A percentile compares a stretch with the other conserved stretches of the same genome.
These are phyloP conservation scores for Aporophyla nigra DNA, from an alignment of 2,888 invertebrate species.

Conservation along the genomic window DNA sequence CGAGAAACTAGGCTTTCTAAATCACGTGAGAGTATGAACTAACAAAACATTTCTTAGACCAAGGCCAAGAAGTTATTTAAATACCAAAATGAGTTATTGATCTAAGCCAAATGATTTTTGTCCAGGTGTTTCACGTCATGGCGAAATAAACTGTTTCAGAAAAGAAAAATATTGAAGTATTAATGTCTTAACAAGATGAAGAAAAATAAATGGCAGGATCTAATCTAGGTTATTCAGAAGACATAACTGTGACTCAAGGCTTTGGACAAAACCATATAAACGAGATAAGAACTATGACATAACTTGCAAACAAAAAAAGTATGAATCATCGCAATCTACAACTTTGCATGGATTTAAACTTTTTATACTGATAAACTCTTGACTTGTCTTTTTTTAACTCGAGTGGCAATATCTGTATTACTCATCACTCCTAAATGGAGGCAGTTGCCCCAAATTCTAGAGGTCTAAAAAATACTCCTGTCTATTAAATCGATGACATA, in stretches of 20 bases:
- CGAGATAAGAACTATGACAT: background rate
- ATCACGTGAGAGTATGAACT: conserved; percentile 9
- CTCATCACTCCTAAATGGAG: conserved; percentile 15
- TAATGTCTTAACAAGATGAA: background rate
- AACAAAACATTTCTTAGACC: conserved; percentile 4
- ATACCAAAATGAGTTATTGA: conserved; percentile 12
- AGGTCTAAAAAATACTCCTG: conserved; percentile 38
- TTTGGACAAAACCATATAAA: background rate
- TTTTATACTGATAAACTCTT: conserved; percentile 12
- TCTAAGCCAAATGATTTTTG: conserved; percentile 28
- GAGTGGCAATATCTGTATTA: background rate
- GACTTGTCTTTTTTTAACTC: conserved; percentile 21
- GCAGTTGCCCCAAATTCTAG: conserved; percentile 31
- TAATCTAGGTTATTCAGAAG: background rate
- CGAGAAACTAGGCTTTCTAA: background rate
- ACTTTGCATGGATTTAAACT: background rate
- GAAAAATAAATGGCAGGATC: background rate
- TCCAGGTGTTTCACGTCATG: conserved; percentile 1
- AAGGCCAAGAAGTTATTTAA: conserved; percentile 29
- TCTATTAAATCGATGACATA: conserved; percentile 63
- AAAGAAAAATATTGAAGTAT: background rate
- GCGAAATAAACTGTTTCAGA: background rate
- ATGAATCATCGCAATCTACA: conserved; percentile 4
- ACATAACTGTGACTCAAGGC: background rate
- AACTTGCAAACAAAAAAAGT: conserved; percentile 20